Percentiles rank a stretch among this genome's conserved stretches.
phyloP scores from a whole-genome alignment of 1,140 invertebrate genomes.

The Saxidomus purpurata region DNA sequence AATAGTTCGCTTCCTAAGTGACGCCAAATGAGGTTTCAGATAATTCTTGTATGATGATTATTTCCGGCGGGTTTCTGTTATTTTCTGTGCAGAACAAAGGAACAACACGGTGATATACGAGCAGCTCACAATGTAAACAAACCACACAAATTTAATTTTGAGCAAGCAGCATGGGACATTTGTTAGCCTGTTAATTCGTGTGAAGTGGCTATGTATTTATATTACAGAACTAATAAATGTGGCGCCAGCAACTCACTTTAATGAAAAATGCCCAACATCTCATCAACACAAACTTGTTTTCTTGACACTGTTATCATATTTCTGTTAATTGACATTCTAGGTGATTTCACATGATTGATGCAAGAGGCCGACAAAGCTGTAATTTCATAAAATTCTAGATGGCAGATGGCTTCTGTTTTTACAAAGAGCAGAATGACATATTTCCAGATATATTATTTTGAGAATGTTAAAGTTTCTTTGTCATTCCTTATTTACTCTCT shows the following conservation, averaged over 20 bases:
- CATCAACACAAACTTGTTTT: constrained; percentile 85
- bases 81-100: not conserved
- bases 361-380: not conserved
- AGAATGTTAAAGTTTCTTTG: constrained; percentile 86
- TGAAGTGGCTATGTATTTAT: constrained; percentile 86
- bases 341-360: constrained; percentile 36
- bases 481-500: constrained; percentile 86
- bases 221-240: constrained; percentile 85
- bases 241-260: constrained; percentile 87
- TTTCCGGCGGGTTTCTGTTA: not conserved
- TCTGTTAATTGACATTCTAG: constrained; percentile 75
- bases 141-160: constrained; percentile 87
- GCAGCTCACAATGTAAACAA: constrained; percentile 83
- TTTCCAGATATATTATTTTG: constrained; percentile 85
- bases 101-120: constrained; percentile 67
- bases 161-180: constrained; percentile 86
- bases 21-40: not conserved
- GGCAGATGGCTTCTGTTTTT: constrained; percentile 86
- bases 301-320: constrained; percentile 80
- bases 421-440: constrained; percentile 86
- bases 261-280: constrained; percentile 86
- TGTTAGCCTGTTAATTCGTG: constrained; percentile 81
- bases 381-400: constrained; percentile 47
- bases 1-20: not conserved
- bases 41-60: not conserved